Percentiles rank a stretch among this genome's conserved stretches.
Evolutionary conservation across 2,113 vertebrate species (phyloP).

Genomic region (Sturnira hondurensis): DNA sequence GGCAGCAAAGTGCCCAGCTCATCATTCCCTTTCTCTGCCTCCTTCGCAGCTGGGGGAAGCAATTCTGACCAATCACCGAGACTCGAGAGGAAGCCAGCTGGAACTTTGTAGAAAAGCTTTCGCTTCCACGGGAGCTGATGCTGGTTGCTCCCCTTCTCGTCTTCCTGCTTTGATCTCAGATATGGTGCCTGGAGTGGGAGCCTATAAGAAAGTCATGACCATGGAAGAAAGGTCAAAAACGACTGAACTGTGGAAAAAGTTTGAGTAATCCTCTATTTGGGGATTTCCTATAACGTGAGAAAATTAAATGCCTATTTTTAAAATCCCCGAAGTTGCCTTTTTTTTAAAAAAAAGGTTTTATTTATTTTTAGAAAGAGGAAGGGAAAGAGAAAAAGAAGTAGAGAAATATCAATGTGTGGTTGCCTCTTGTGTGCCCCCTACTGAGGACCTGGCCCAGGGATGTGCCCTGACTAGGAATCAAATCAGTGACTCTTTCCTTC

Average conservation of each 20-base stretch:
- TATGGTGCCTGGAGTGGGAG: neutral
- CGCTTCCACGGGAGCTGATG: neutral
- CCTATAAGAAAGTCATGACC: neutral
- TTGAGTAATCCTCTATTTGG: neutral
- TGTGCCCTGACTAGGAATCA: too few species aligned
- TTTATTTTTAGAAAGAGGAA: too few species aligned
- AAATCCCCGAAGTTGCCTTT: neutral
- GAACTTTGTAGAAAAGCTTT: neutral
- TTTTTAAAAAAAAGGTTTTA: neutral
- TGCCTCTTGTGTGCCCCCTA: too few species aligned
- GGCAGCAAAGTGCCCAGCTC: neutral
- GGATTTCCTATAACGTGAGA: neutral
- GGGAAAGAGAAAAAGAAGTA: too few species aligned
- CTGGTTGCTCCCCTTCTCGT: neutral
- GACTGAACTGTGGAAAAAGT: neutral
- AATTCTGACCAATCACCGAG: neutral
- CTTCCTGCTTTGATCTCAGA: neutral
- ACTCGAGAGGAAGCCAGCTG: neutral
- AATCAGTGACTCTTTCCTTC: too few species aligned
- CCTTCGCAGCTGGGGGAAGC: neutral
- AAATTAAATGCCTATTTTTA: neutral
- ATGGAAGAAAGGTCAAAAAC: neutral
- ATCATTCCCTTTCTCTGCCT: neutral
- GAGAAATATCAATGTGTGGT: too few species aligned
- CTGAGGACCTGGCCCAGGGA: too few species aligned